Conservation (phyloP, 2,888 invertebrate species). For the Drosophila meridiana region DNA sequence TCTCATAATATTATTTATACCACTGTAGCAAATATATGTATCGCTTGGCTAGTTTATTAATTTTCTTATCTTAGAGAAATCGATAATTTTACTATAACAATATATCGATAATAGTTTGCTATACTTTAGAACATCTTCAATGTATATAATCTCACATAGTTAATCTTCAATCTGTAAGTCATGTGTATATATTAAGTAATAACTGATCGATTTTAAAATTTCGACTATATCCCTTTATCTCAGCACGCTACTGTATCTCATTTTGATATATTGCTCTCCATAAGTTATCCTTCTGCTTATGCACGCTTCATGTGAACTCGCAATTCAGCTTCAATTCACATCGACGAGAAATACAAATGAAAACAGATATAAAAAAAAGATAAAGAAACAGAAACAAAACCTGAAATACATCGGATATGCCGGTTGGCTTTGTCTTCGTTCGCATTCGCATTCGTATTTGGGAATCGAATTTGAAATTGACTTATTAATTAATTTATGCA, state of each 20-base stretch:
- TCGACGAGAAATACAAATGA: slow-evolving; percentile 25
- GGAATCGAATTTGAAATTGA: slow-evolving; percentile 58
- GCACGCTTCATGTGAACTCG: slow-evolving; percentile 21
- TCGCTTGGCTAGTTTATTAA: no score
- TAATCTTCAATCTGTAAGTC: not conserved
- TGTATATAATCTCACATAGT: not conserved
- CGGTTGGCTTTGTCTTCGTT: slow-evolving; percentile 32
- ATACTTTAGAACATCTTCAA: not conserved
- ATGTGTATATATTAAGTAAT: not conserved
- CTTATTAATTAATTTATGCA: slow-evolving; percentile 85
- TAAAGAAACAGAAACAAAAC: slow-evolving; percentile 3
- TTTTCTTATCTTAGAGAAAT: no score
- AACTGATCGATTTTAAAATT: not conserved
- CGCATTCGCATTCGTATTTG: slow-evolving; percentile 29
- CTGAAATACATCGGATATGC: slow-evolving; percentile 26
- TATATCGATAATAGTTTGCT: not conserved
- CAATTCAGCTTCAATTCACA: slow-evolving; percentile 10
- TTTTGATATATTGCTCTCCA: slow-evolving; percentile 6
- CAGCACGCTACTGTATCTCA: not conserved
- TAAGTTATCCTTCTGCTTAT: slow-evolving; percentile 53
- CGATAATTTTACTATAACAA: no score
- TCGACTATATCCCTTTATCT: not conserved
- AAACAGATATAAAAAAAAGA: slow-evolving; percentile 9
- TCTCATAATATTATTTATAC: no score
- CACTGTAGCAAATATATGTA: no score